phyloP scores from a whole-genome alignment of 1,140 invertebrate species.

The Luehdorfia chinensis region DNA sequence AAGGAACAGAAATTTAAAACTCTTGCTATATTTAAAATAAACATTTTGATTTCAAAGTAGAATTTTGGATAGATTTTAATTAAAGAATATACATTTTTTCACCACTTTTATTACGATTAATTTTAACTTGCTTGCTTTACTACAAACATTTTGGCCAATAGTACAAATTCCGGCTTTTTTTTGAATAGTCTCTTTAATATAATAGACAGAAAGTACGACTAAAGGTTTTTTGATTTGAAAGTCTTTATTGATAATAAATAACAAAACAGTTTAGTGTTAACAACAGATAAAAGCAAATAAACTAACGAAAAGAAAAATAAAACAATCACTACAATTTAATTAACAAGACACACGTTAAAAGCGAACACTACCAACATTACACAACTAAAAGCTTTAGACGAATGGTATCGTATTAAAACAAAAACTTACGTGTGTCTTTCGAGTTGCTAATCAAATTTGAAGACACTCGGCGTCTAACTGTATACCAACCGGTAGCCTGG shows the following conservation, averaged over 20 bases:
- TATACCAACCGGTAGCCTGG: constrained; percentile 92
- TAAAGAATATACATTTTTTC: too few relatives aligned
- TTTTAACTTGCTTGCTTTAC: too few relatives aligned
- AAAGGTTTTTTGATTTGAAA: too few relatives aligned
- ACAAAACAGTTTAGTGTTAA: too few relatives aligned
- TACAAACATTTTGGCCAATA: too few relatives aligned
- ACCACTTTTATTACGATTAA: too few relatives aligned
- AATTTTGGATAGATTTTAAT: too few relatives aligned
- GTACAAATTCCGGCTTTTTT: too few relatives aligned
- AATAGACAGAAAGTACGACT: too few relatives aligned
- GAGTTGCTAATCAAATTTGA: constrained; percentile 26
- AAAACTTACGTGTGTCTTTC: constrained; percentile 54
- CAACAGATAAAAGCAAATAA: background rate
- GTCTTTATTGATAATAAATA: too few relatives aligned
- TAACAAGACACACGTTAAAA: constrained; percentile 31
- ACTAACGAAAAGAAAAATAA: background rate
- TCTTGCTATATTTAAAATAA: background rate
- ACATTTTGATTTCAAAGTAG: too few relatives aligned
- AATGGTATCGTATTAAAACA: constrained; percentile 28
- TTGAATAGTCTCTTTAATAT: too few relatives aligned
- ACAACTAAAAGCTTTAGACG: constrained; percentile 39
- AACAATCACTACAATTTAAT: constrained; percentile 8
- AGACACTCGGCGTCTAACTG: constrained; percentile 45
- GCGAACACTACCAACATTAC: constrained; percentile 22
- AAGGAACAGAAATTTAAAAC: background rate